These are phyloP conservation scores for Girardinichthys multiradiatus DNA, from an alignment of 2,113 vertebrate genomes.

Conservation along the genomic window DNA sequence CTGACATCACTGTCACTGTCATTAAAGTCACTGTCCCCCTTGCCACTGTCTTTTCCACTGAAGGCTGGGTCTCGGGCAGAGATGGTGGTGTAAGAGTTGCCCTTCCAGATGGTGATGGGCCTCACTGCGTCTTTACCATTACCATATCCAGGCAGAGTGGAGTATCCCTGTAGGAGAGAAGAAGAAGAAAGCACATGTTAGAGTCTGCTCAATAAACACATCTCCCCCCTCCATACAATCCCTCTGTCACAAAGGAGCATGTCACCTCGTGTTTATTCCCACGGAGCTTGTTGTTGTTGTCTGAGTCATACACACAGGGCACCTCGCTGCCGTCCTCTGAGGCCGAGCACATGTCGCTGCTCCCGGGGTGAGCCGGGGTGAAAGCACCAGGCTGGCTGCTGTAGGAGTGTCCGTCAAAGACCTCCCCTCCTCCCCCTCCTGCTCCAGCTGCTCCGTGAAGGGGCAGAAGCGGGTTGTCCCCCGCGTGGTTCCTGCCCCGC, in stretches of 20 bases:
- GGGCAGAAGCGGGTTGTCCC: slow-evolving; percentile 79
- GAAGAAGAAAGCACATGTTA: slow-evolving; percentile 22
- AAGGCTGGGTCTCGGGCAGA: slow-evolving; percentile 91
- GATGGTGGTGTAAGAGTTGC: slow-evolving; percentile 93
- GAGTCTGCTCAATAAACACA: slow-evolving; percentile 1
- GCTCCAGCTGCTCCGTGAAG: slow-evolving; percentile 57
- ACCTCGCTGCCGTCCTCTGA: slow-evolving; percentile 85
- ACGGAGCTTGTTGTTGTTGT: slow-evolving; percentile 86
- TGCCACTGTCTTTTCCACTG: slow-evolving; percentile 97
- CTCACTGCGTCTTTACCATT: slow-evolving; percentile 87
- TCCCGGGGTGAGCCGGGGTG: slow-evolving; percentile 78
- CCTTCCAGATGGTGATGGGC: slow-evolving; percentile 93
- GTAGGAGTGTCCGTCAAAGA: slow-evolving; percentile 89
- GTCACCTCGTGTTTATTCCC: slow-evolving; percentile 88
- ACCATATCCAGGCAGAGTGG: slow-evolving; percentile 84
- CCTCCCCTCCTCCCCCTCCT: slow-evolving; percentile 40
- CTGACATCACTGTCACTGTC: slow-evolving; percentile 98
- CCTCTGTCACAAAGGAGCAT: not conserved
- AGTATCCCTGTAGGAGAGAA: slow-evolving; percentile 81
- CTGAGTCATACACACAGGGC: slow-evolving; percentile 86
- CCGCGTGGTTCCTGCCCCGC: slow-evolving; percentile 78
- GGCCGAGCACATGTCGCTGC: slow-evolving; percentile 80
- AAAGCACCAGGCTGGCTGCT: slow-evolving; percentile 86
- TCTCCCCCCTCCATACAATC: not conserved
- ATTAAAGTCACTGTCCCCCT: slow-evolving; percentile 97